These are phyloP conservation scores for Turnix velox DNA, from an alignment of 2,113 vertebrate genomes.

Conservation along the genomic window DNA sequence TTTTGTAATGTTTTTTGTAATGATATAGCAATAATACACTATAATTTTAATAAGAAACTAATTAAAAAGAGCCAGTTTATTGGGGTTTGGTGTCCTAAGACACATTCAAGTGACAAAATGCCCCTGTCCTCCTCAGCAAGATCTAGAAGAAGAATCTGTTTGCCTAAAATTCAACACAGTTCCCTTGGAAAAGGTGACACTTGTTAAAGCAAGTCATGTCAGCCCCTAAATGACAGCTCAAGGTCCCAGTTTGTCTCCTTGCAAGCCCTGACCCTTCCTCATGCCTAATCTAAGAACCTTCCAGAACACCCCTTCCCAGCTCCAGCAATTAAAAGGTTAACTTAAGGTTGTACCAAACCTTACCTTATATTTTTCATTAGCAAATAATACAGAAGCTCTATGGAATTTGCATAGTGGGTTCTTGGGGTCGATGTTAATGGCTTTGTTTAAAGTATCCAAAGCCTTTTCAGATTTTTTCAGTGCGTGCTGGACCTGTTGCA, in stretches of 20 bases:
- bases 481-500: constrained; percentile 89
- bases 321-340: background rate
- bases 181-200: background rate
- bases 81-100: background rate
- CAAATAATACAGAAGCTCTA: constrained; percentile 94
- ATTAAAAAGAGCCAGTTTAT: background rate
- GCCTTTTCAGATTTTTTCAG: constrained; percentile 96
- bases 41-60: too few species aligned
- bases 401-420: constrained; percentile 99
- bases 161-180: background rate
- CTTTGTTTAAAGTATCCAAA: constrained; percentile 95
- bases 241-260: background rate
- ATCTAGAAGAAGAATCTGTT: background rate
- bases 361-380: constrained; percentile 99
- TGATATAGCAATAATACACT: too few species aligned
- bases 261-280: background rate
- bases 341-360: background rate
- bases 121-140: background rate
- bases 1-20: background rate
- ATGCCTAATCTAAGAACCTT: rapidly evolving
- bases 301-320: background rate
- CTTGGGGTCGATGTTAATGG: constrained; percentile 94
- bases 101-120: background rate
- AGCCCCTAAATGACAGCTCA: background rate
- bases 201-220: background rate